phyloP scores from a whole-genome alignment of 2,888 invertebrate genomes.

The Diaperis boleti region DNA sequence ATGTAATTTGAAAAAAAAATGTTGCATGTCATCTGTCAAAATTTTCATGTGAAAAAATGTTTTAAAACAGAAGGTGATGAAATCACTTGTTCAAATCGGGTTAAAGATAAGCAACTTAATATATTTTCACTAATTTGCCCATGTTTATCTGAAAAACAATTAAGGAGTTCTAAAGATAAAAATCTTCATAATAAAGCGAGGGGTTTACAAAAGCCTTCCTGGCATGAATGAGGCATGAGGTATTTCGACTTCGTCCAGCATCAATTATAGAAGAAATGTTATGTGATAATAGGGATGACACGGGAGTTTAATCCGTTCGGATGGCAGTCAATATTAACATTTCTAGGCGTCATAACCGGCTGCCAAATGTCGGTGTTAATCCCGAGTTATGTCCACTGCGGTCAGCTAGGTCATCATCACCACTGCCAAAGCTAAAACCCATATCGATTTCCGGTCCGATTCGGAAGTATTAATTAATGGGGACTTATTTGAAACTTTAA shows the following conservation, averaged over 20 bases:
- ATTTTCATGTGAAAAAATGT: too few relatives aligned
- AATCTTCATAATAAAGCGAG: too few relatives aligned
- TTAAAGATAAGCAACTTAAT: too few relatives aligned
- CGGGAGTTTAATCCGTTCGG: constrained; percentile 46
- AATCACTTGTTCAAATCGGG: too few relatives aligned
- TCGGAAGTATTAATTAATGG: constrained; percentile 23
- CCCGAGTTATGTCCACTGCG: constrained; percentile 40
- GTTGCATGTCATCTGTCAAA: too few relatives aligned
- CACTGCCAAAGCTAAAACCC: constrained; percentile 18
- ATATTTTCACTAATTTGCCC: too few relatives aligned
- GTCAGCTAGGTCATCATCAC: constrained; percentile 16
- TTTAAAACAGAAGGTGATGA: too few relatives aligned
- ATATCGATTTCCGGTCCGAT: constrained; percentile 29
- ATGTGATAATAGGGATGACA: neutral
- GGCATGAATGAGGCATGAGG: neutral
- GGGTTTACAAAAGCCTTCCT: neutral
- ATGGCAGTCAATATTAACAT: constrained; percentile 64
- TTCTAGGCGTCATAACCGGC: constrained; percentile 63
- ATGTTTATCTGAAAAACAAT: too few relatives aligned
- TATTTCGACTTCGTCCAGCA: neutral
- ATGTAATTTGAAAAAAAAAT: too few relatives aligned
- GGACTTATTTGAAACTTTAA: neutral
- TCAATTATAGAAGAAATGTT: constrained; percentile 10
- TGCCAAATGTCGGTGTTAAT: constrained; percentile 53
- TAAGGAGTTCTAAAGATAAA: too few relatives aligned